phyloP scores from a whole-genome alignment of 2,113 vertebrate genomes.

The Panurus biarmicus region DNA sequence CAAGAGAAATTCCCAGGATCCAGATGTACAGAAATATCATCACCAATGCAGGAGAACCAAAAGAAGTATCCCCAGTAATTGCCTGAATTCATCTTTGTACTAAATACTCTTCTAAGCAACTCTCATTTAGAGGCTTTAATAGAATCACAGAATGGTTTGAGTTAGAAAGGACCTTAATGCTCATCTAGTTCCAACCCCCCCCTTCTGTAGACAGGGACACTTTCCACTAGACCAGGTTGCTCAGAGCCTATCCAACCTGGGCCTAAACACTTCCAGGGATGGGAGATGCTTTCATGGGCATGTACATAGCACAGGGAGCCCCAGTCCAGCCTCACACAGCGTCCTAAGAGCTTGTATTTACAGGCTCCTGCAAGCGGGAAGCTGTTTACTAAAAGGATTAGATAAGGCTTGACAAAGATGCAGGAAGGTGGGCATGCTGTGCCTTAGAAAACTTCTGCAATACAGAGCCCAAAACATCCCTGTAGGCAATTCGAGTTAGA shows the following conservation, averaged over 20 bases:
- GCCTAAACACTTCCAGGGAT: not conserved
- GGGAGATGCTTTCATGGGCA: not conserved
- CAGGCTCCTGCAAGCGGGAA: not conserved
- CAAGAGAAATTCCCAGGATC: not conserved
- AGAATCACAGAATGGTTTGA: not conserved
- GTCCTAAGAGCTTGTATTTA: not conserved
- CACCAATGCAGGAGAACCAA: not conserved
- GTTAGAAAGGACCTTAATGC: not conserved
- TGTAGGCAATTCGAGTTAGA: not conserved
- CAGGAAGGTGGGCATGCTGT: not conserved
- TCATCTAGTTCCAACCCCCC: not conserved
- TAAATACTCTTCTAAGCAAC: not conserved
- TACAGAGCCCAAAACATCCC: not conserved
- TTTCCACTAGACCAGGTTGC: not conserved
- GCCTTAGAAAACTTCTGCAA: not conserved
- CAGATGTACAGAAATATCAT: not conserved
- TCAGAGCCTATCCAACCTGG: not conserved
- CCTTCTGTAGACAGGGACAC: not conserved
- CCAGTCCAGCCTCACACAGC: not conserved
- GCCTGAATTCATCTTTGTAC: not conserved
- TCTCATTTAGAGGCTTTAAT: not conserved
- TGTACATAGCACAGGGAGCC: not conserved
- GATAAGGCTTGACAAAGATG: conserved; percentile 8
- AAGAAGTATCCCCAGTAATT: not conserved
- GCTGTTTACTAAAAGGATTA: conserved; percentile 23